Conservation (phyloP, 2,888 invertebrate genomes). For the Tineola bisselliella region DNA sequence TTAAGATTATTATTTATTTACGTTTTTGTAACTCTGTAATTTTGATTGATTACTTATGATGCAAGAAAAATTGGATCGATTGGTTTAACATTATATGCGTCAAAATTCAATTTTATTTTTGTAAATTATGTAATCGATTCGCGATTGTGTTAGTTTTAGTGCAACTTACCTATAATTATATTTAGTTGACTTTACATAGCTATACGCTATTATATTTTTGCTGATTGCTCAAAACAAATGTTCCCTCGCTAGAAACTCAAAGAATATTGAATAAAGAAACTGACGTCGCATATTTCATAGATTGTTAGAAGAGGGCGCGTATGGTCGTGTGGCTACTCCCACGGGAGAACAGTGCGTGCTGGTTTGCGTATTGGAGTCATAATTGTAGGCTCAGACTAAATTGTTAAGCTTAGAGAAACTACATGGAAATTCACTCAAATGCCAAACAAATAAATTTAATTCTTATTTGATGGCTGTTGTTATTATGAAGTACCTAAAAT, state of each 20-base stretch:
- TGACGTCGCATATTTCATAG: slow-evolving; percentile 37
- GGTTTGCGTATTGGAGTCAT: neutral
- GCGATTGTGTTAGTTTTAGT: too few species aligned
- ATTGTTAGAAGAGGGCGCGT: slow-evolving; percentile 33
- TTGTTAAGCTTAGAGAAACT: neutral
- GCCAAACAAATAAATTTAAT: neutral
- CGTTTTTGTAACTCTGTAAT: too few species aligned
- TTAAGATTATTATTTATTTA: neutral
- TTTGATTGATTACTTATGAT: too few species aligned
- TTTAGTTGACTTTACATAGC: too few species aligned
- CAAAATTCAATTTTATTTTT: too few species aligned
- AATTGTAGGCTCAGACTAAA: neutral
- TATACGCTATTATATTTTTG: neutral
- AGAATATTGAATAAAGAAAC: slow-evolving; percentile 7
- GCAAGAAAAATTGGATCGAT: too few species aligned
- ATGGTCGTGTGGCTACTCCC: slow-evolving; percentile 51
- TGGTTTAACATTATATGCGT: too few species aligned
- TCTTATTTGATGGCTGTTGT: neutral
- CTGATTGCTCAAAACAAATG: neutral
- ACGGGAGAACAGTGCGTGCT: slow-evolving; percentile 47
- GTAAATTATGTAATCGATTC: too few species aligned
- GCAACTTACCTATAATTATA: too few species aligned
- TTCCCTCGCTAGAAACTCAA: neutral
- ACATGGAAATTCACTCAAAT: neutral
- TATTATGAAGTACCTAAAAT: neutral